These are phyloP conservation scores for Porites australiensis DNA, from an alignment of 64 coral and sea anemone genomes.

Conservation along the genomic window DNA sequence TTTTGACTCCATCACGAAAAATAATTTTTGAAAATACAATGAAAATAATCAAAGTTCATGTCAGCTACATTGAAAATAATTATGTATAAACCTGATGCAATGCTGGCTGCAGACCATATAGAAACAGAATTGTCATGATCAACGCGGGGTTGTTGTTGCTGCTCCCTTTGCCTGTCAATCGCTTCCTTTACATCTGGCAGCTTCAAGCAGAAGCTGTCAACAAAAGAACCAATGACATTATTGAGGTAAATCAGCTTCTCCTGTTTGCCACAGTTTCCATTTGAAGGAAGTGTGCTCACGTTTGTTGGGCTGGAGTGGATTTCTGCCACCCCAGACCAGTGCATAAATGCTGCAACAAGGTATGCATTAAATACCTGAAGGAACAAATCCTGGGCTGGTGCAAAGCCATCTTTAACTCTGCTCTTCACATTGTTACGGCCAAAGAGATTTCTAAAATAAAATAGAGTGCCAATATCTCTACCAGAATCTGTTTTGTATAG, in stretches of 20 bases:
- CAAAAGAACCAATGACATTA: background rate
- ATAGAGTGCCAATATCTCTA: background rate
- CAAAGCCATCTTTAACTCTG: background rate
- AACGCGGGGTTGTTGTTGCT: background rate
- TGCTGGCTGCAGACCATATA: no score
- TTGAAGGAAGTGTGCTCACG: constrained; percentile 9
- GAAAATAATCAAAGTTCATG: background rate
- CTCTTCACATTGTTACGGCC: background rate
- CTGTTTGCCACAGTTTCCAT: background rate
- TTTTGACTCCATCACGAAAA: background rate
- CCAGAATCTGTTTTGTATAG: background rate
- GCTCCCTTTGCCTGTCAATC: background rate
- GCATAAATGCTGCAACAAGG: no score
- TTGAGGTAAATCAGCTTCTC: background rate
- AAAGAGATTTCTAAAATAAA: constrained; percentile 3
- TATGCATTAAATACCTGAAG: background rate
- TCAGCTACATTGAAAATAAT: background rate
- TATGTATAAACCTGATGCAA: background rate
- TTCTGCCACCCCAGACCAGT: no score
- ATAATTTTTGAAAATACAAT: background rate
- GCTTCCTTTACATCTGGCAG: background rate
- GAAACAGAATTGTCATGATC: background rate
- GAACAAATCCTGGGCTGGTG: background rate
- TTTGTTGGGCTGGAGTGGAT: background rate
- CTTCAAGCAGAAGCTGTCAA: background rate